These are phyloP conservation scores for Heterodera carotae DNA, from an alignment of 1,140 invertebrate species.

Conservation along the genomic window DNA sequence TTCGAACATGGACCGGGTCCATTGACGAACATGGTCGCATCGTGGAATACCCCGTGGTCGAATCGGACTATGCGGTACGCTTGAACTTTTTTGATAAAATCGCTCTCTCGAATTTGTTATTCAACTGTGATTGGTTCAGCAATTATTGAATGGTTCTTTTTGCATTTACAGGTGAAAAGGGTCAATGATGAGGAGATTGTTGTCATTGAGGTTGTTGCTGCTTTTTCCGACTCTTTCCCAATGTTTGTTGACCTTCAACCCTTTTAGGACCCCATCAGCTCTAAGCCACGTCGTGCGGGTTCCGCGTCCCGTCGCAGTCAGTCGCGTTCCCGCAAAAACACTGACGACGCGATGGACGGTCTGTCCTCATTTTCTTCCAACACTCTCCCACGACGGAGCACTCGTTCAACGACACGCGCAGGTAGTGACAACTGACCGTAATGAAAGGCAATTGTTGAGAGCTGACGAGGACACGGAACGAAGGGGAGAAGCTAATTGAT, in stretches of 20 bases:
- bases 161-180: constrained; percentile 10
- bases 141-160: too few relatives aligned
- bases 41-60: constrained; percentile 29
- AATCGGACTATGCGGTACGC: not conserved
- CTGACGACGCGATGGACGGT: not conserved
- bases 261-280: not conserved
- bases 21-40: constrained; percentile 39
- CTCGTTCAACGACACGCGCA: constrained; percentile 22
- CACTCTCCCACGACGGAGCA: constrained; percentile 38
- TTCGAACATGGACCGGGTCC: constrained; percentile 43
- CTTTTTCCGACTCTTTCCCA: not conserved
- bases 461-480: not conserved
- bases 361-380: constrained; percentile 7
- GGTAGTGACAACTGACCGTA: constrained; percentile 18
- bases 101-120: not conserved
- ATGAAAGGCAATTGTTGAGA: too few relatives aligned
- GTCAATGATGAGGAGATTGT: constrained; percentile 16
- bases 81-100: too few relatives aligned
- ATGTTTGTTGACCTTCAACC: not conserved
- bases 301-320: constrained; percentile 28
- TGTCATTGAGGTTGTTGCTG: constrained; percentile 7
- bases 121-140: too few relatives aligned
- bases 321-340: constrained; percentile 35
- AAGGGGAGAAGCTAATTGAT: not conserved
- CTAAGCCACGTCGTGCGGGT: not conserved